Conservation (phyloP, 2,888 invertebrate species). For the Psylliodes chrysocephalus region DNA sequence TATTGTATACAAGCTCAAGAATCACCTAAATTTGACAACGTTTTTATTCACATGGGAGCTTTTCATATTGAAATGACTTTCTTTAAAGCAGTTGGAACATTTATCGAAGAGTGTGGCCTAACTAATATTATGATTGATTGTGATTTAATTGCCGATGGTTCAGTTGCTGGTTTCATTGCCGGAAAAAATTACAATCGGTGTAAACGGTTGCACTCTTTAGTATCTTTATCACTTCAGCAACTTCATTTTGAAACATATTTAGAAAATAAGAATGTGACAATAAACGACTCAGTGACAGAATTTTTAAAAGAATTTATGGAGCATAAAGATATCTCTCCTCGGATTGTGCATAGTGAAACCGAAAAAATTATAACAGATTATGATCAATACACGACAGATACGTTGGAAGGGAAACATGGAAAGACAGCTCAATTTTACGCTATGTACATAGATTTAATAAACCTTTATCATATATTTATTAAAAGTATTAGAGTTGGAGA, state of each 20-base stretch:
- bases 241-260: slow-evolving; percentile 43
- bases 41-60: slow-evolving; percentile 56
- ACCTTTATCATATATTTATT: slow-evolving; percentile 13
- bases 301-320: slow-evolving; percentile 2
- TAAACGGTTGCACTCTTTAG: slow-evolving; percentile 38
- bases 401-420: slow-evolving; percentile 12
- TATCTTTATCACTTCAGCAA: slow-evolving; percentile 43
- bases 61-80: slow-evolving; percentile 52
- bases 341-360: slow-evolving; percentile 8
- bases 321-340: slow-evolving; percentile 6
- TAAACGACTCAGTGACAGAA: slow-evolving; percentile 8
- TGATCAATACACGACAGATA: slow-evolving; percentile 10
- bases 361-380: not conserved
- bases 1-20: slow-evolving; percentile 50
- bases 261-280: slow-evolving; percentile 23
- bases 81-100: slow-evolving; percentile 44
- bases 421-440: slow-evolving; percentile 16
- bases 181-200: slow-evolving; percentile 49
- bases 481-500: too few relatives aligned
- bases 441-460: slow-evolving; percentile 13
- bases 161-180: slow-evolving; percentile 42
- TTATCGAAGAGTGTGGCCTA: slow-evolving; percentile 34
- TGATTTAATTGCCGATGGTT: slow-evolving; percentile 42
- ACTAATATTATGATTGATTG: slow-evolving; percentile 33
- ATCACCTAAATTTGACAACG: slow-evolving; percentile 50